Percentiles rank a stretch among this genome's conserved stretches.
These are phyloP conservation scores for Lamellibrachia columna DNA, from an alignment of 2,888 invertebrate genomes.

Conservation along the genomic window DNA sequence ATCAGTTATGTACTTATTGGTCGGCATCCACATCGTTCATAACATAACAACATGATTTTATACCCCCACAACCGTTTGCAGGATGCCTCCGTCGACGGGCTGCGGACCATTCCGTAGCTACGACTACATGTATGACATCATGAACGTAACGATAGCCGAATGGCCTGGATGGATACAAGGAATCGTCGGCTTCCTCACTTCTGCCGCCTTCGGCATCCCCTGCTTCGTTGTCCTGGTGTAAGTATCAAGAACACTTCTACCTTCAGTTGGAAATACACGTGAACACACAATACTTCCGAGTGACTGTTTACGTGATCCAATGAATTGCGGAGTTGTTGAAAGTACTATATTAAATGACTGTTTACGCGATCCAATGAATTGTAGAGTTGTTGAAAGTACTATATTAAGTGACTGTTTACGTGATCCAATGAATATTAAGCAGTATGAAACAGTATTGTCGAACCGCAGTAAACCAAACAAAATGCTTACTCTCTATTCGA, in stretches of 20 bases:
- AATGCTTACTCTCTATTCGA: background rate
- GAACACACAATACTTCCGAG: no score
- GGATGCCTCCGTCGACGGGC: conserved; percentile 52
- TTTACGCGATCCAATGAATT: no score
- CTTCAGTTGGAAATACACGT: no score
- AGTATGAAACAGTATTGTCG: no score
- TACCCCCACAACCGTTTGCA: conserved; percentile 33
- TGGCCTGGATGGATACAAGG: conserved; percentile 43
- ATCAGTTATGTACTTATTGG: no score
- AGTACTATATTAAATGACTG: no score
- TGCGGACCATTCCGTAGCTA: conserved; percentile 60
- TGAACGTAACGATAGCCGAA: conserved; percentile 44
- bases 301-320: no score
- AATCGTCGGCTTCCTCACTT: conserved; percentile 46
- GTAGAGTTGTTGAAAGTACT: no score
- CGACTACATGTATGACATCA: conserved; percentile 42
- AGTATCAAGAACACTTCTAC: conserved; percentile 44
- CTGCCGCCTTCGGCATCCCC: conserved; percentile 48
- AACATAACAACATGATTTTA: background rate
- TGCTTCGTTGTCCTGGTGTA: conserved; percentile 72
- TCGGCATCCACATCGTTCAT: background rate
- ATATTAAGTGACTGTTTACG: no score
- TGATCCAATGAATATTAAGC: no score
- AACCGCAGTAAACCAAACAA: no score
- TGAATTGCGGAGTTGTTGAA: no score